phyloP scores from a whole-genome alignment of 30 jellyfish, hydroid and myxozoan genomes.

The Aurelia coerulea region DNA sequence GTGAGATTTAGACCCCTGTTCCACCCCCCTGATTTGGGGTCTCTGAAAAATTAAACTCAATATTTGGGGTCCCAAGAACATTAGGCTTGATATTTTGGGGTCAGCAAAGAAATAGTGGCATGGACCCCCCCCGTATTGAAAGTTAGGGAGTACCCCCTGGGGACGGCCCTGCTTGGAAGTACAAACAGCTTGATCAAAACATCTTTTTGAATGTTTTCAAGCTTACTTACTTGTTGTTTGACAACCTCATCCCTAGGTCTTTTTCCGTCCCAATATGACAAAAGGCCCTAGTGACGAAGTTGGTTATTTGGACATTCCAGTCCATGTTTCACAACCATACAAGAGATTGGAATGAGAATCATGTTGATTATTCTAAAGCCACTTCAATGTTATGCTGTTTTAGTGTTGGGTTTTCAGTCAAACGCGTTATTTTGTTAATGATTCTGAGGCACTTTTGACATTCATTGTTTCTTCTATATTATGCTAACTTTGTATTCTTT shows the following conservation, averaged over 20 bases:
- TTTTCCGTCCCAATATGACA: no score
- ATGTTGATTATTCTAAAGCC: not conserved
- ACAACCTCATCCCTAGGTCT: no score
- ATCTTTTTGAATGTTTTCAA: not conserved
- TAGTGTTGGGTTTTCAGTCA: not conserved
- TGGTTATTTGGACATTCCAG: conserved; percentile 4
- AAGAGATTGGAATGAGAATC: not conserved
- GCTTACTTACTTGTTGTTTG: not conserved
- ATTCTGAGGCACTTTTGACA: no score
- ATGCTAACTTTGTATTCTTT: no score
- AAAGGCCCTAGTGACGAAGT: no score
- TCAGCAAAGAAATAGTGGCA: no score
- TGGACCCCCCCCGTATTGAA: no score
- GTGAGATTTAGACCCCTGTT: no score
- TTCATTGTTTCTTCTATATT: not conserved
- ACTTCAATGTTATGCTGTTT: not conserved
- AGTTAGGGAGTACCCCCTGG: no score
- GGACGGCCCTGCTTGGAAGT: not conserved
- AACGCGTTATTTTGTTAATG: not conserved
- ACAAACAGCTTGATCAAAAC: not conserved
- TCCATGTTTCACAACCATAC: conserved; percentile 1
- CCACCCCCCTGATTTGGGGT: no score
- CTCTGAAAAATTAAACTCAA: not conserved
- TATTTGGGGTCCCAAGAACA: no score
- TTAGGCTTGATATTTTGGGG: no score